Base-by-base conservation (phyloP, 2,113 vertebrate genomes). In the Motacilla tschutschensis region DNA sequence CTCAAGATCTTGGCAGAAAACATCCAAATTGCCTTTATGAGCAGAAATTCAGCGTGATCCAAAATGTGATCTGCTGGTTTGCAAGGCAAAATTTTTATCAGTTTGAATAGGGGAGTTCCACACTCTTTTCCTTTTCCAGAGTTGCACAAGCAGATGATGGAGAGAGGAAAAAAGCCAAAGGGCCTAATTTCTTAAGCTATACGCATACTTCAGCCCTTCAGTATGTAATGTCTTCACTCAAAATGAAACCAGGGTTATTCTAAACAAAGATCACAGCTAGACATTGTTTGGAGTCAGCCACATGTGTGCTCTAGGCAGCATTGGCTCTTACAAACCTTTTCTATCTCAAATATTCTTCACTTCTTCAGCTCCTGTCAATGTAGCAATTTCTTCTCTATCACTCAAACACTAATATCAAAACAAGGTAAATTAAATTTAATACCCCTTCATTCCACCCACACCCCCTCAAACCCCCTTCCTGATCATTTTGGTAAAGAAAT, bases 301-400 rank as follows among this genome's bases (percentile, higher is more conserved):
- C 4, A 0, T 22, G 26, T 48, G n/a, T 47, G 14, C 48, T 38
- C 18, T 54, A 29, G 21, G 9, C 17, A 43, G 8, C 2, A 1
- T 3, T 16, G 31, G 25, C 20, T 76, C 29, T 47, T 62, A 26
- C 21, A 93, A 40, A 38, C 2, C 2, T 54, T 58, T 87, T 73
- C 9, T 25, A 4, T 31, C 28, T 60, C 67, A 69, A 75, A 60
- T 43, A 57, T 3, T 11, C 6, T 55, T 77, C 17, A 22, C 8
- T 71, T 59, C 36, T 31, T 83, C 40, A 55, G 19, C 14, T 73
- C 14, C 60, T 78, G 33, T 8, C 48, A 78, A 46, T 51, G 55
- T 43, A 70, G 35, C 21, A 63, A 47, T 15, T 83, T 17, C 36
- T 12, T 62, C 31, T 31, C 17, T 58, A 21, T 57, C 33, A 50